Evolutionary conservation across 2,888 invertebrate species (phyloP).

Genomic region (Melolontha melolontha): DNA sequence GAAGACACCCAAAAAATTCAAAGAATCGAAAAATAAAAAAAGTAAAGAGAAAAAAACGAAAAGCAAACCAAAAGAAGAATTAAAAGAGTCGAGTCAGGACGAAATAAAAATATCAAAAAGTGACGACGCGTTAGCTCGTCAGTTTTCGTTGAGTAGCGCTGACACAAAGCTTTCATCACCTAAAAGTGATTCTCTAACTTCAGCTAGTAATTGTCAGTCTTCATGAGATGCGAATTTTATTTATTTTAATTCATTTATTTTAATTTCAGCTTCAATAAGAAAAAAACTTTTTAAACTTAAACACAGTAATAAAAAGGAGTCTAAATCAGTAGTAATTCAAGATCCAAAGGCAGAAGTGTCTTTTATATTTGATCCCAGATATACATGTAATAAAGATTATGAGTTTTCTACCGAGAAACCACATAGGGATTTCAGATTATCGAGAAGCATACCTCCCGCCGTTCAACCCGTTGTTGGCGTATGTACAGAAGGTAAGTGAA

Average conservation of each 20-base stretch:
- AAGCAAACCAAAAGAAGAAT: too few relatives aligned
- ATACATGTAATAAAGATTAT: conserved; percentile 34
- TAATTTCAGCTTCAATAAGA: background rate
- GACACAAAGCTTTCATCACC: too few relatives aligned
- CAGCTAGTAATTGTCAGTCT: too few relatives aligned
- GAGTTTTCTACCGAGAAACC: background rate
- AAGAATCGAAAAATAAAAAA: conserved; percentile 7
- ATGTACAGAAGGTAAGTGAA: conserved; percentile 36
- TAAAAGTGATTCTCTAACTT: too few relatives aligned
- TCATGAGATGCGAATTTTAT: too few relatives aligned
- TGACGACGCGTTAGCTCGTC: too few relatives aligned
- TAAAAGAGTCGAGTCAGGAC: too few relatives aligned
- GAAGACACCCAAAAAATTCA: background rate
- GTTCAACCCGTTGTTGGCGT: conserved; percentile 44
- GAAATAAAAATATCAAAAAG: too few relatives aligned
- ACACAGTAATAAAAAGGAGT: background rate
- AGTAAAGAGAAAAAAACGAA: background rate
- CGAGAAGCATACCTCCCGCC: conserved; percentile 30
- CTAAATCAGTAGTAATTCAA: conserved; percentile 36
- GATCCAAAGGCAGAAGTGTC: conserved; percentile 25
- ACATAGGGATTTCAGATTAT: conserved; percentile 28
- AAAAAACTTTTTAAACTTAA: background rate
- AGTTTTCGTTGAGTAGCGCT: too few relatives aligned
- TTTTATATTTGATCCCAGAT: conserved; percentile 17
- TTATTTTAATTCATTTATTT: background rate